A percentile compares a stretch with the other conserved stretches of the same genome.
phyloP scores from a whole-genome alignment of 2,888 invertebrate species.

The Aphidoletes aphidimyza region DNA sequence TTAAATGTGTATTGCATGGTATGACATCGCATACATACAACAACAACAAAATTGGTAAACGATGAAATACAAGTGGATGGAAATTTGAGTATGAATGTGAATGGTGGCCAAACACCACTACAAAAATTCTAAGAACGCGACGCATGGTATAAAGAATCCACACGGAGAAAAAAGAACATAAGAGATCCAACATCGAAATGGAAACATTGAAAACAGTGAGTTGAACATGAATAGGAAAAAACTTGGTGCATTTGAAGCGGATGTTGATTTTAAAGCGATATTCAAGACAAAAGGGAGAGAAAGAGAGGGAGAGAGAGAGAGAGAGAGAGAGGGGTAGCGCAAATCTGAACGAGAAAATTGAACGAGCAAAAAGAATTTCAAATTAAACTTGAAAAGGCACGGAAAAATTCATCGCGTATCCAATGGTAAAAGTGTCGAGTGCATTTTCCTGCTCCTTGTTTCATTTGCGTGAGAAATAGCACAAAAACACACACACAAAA shows the following conservation, averaged over 20 bases:
- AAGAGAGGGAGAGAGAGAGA: too few species aligned
- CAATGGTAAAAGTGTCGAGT: neutral
- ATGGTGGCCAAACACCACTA: neutral
- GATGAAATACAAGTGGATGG: slow-evolving; percentile 45
- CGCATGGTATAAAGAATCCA: neutral
- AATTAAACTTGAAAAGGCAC: slow-evolving; percentile 36
- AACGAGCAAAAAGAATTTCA: slow-evolving; percentile 40
- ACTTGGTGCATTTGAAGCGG: neutral
- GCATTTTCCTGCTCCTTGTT: neutral
- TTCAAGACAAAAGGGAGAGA: slow-evolving; percentile 5
- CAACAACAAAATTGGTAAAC: neutral
- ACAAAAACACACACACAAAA: too few species aligned
- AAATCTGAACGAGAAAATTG: slow-evolving; percentile 3
- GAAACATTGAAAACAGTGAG: slow-evolving; percentile 38
- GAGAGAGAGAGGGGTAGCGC: too few species aligned
- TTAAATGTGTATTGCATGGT: neutral
- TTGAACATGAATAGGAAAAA: slow-evolving; percentile 22
- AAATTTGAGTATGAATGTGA: neutral
- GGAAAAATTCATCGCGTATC: neutral
- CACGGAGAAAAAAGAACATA: too few species aligned
- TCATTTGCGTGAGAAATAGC: neutral
- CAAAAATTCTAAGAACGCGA: neutral
- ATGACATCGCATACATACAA: neutral
- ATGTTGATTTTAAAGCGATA: neutral
- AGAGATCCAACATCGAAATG: slow-evolving; percentile 1